Evolutionary conservation across 2,888 invertebrate genomes (phyloP).

Genomic region (Parnassius smintheus): DNA sequence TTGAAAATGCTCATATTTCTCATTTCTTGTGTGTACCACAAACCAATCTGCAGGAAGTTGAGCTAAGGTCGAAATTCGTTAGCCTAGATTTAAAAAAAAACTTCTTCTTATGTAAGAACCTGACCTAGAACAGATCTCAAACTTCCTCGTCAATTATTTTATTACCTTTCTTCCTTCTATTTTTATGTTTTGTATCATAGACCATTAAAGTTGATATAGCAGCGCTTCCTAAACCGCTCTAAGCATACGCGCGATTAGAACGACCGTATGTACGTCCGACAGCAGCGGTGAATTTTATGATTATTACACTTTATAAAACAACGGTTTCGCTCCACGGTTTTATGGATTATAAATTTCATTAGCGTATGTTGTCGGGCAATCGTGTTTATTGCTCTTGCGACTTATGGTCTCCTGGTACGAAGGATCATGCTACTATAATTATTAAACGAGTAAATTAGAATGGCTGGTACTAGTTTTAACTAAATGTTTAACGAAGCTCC

Average conservation of each 20-base stretch:
- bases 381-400: constrained; percentile 25
- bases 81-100: no score
- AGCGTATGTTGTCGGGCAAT: constrained; percentile 45
- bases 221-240: constrained; percentile 12
- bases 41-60: no score
- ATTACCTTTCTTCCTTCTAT: constrained; percentile 18
- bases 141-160: constrained; percentile 3
- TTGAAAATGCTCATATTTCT: no score
- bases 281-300: constrained; percentile 64
- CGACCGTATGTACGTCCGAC: constrained; percentile 49
- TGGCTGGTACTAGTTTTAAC: no score
- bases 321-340: constrained; percentile 56
- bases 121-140: not conserved
- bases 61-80: no score
- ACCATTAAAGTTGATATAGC: constrained; percentile 4
- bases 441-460: no score
- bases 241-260: constrained; percentile 22
- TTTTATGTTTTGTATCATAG: constrained; percentile 2
- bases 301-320: constrained; percentile 76
- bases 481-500: no score
- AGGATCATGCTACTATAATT: constrained; percentile 1
- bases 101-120: no score
- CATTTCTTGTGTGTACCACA: no score
- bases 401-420: constrained; percentile 17
- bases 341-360: constrained; percentile 78